Conservation (phyloP, 2,797 vertebrate species). For the Neoniphon sammara region DNA sequence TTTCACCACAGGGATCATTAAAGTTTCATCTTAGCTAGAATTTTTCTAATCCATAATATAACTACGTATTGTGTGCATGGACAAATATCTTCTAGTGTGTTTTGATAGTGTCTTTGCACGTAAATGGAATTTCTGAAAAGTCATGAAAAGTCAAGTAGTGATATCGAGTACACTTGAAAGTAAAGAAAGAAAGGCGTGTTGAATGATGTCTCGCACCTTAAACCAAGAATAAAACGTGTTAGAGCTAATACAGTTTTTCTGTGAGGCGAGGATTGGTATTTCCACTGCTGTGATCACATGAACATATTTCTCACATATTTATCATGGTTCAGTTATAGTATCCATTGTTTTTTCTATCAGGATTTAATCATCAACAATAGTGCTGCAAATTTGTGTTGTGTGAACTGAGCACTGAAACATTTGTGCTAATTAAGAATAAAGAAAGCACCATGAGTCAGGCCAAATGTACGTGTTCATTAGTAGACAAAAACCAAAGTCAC, state of each 20-base stretch:
- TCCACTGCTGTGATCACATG: not conserved
- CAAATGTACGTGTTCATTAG: constrained; percentile 43
- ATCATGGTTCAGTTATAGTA: not conserved
- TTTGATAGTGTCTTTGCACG: too few relatives aligned
- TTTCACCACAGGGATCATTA: too few relatives aligned
- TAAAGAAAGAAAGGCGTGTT: too few relatives aligned
- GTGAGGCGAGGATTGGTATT: not conserved
- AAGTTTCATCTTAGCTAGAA: too few relatives aligned
- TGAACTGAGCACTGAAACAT: constrained; percentile 15
- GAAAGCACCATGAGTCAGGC: constrained; percentile 13
- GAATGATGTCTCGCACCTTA: not conserved
- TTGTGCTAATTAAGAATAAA: constrained; percentile 23
- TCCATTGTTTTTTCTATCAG: not conserved
- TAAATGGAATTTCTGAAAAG: too few relatives aligned
- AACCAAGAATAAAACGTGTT: not conserved
- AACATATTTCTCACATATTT: too few relatives aligned
- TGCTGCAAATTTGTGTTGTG: constrained; percentile 12
- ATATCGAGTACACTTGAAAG: too few relatives aligned
- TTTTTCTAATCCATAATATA: too few relatives aligned
- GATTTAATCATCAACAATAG: not conserved
- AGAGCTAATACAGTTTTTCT: not conserved
- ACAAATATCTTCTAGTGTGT: too few relatives aligned
- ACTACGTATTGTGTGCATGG: too few relatives aligned
- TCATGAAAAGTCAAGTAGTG: too few relatives aligned
- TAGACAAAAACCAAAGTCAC: constrained; percentile 43